Conservation (phyloP, 2,797 vertebrate species). For the Apogon hyalosoma region DNA sequence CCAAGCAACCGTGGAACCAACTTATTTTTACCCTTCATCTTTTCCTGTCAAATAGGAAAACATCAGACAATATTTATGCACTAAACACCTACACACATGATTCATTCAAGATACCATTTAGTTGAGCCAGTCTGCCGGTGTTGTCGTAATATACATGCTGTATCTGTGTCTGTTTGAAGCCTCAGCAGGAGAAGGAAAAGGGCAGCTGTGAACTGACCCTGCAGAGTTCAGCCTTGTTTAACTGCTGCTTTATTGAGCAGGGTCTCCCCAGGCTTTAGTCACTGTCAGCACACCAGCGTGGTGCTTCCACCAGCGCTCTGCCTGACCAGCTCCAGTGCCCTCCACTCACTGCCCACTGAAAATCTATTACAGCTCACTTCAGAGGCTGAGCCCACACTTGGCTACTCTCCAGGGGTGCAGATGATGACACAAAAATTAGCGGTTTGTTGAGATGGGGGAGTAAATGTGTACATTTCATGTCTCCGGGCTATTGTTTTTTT, state of each 20-base stretch:
- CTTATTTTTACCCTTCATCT: conserved; percentile 99
- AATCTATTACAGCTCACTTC: conserved; percentile 72
- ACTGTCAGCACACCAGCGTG: conserved; percentile 64
- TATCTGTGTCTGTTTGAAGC: conserved; percentile 28
- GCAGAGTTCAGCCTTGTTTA: conserved; percentile 73
- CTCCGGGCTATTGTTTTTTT: conserved; percentile 54
- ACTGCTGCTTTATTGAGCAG: conserved; percentile 76
- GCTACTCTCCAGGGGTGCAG: conserved; percentile 57
- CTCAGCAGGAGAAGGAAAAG: conserved; percentile 38
- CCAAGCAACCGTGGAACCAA: conserved; percentile 95
- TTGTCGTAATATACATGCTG: conserved; percentile 35
- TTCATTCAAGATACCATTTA: conserved; percentile 54
- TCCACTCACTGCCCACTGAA: conserved; percentile 67
- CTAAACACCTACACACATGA: conserved; percentile 73
- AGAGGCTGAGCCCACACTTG: conserved; percentile 63
- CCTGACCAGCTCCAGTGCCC: conserved; percentile 56
- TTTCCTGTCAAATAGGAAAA: conserved; percentile 86
- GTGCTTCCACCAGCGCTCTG: conserved; percentile 56
- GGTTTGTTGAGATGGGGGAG: conserved; percentile 37
- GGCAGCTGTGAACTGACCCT: conserved; percentile 67
- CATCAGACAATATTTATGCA: conserved; percentile 51
- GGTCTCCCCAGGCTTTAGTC: conserved; percentile 72
- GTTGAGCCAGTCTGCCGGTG: conserved; percentile 19
- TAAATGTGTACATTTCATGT: conserved; percentile 44
- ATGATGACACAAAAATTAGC: conserved; percentile 60